A percentile compares a stretch with the other conserved stretches of the same genome.
Evolutionary conservation across 2,797 vertebrate species (phyloP).

Genomic region (Cetoscarus ocellatus): DNA sequence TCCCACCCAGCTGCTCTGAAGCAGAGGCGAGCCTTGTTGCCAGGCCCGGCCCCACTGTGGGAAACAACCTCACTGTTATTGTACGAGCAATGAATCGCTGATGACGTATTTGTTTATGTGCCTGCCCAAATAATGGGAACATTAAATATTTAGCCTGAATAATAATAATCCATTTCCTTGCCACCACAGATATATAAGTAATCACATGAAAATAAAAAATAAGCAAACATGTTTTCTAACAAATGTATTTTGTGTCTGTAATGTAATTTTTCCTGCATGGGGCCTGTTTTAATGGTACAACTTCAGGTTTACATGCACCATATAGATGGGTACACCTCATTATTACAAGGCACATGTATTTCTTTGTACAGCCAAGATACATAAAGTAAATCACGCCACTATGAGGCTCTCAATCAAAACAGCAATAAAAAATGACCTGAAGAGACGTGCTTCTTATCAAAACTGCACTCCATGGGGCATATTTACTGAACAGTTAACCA

Average conservation of each 20-base stretch:
- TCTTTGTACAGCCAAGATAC: slow-evolving; percentile 18
- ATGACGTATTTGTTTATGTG: slow-evolving; percentile 86
- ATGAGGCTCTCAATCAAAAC: too few species aligned
- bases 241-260: slow-evolving; percentile 66
- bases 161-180: slow-evolving; percentile 84
- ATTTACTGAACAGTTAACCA: too few species aligned
- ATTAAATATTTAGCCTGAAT: slow-evolving; percentile 87
- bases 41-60: slow-evolving; percentile 77
- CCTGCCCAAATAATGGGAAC: slow-evolving; percentile 85
- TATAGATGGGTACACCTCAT: slow-evolving; percentile 49
- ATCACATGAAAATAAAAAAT: slow-evolving; percentile 75
- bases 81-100: slow-evolving; percentile 79
- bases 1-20: slow-evolving; percentile 62
- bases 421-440: too few species aligned
- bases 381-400: too few species aligned
- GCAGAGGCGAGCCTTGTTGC: slow-evolving; percentile 54
- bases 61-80: slow-evolving; percentile 84
- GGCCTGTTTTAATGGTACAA: slow-evolving; percentile 64
- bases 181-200: slow-evolving; percentile 73
- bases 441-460: too few species aligned
- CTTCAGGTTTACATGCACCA: slow-evolving; percentile 63
- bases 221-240: slow-evolving; percentile 75
- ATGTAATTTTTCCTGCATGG: slow-evolving; percentile 71
- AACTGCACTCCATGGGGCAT: too few species aligned
- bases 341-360: slow-evolving; percentile 35